Percentiles rank a stretch among this genome's conserved stretches.
phyloP scores from a whole-genome alignment of 2,113 vertebrate genomes.

The Dicaeum eximium region DNA sequence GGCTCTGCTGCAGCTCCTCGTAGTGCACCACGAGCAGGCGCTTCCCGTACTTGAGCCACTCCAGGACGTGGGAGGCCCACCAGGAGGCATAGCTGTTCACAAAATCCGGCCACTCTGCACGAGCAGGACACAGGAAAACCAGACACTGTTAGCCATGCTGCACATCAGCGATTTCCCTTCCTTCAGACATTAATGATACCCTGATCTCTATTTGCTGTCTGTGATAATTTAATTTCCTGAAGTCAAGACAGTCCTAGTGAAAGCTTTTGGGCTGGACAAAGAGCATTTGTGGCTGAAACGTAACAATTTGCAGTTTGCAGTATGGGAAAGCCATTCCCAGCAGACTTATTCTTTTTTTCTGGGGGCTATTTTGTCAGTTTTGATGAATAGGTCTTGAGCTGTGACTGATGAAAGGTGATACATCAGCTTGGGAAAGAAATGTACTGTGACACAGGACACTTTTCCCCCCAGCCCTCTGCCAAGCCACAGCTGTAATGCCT shows the following conservation, averaged over 20 bases:
- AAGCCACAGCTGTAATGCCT: neutral
- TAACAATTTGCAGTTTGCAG: neutral
- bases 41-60: constrained; percentile 83
- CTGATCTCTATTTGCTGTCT: neutral
- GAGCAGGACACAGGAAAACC: neutral
- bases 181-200: neutral
- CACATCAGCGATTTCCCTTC: neutral
- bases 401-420: neutral
- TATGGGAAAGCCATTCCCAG: neutral
- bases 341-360: neutral
- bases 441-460: neutral
- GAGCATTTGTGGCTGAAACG: neutral
- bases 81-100: constrained; percentile 85
- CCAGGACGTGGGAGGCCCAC: constrained; percentile 87
- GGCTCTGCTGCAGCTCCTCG: constrained; percentile 77
- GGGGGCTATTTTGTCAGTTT: neutral
- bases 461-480: neutral
- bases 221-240: neutral
- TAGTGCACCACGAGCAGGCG: constrained; percentile 82
- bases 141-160: neutral
- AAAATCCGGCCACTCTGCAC: constrained; percentile 85
- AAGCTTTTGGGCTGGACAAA: neutral
- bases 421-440: neutral
- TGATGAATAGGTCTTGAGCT: neutral
- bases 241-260: neutral